Percentiles rank a stretch among this genome's conserved stretches.
These are phyloP conservation scores for Bellardia bayeri DNA, from an alignment of 2,888 invertebrate species.

Conservation along the genomic window DNA sequence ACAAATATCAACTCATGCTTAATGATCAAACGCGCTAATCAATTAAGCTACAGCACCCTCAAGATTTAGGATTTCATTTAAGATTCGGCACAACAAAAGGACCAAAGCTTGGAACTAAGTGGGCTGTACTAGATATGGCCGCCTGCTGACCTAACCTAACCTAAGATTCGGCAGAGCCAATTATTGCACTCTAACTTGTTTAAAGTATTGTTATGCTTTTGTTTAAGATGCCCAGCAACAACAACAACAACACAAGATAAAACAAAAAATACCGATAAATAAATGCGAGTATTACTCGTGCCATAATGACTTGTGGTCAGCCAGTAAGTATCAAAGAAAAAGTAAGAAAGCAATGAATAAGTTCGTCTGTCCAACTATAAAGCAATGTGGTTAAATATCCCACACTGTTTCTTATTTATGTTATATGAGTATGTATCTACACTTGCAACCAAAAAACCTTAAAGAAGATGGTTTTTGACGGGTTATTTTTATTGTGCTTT, in stretches of 20 bases:
- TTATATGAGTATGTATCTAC: not conserved
- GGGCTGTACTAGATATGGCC: no score
- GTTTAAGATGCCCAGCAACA: slow-evolving; percentile 33
- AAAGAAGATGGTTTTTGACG: slow-evolving; percentile 7
- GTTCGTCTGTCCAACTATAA: slow-evolving; percentile 10
- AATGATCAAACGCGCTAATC: no score
- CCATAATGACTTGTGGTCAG: slow-evolving; percentile 57
- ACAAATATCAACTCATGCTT: no score
- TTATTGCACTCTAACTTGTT: not conserved
- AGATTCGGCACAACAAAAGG: no score
- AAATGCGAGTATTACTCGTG: slow-evolving; percentile 41
- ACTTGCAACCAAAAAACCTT: not conserved
- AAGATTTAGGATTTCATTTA: no score
- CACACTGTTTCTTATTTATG: not conserved
- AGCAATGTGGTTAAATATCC: slow-evolving; percentile 24
- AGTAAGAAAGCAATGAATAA: not conserved
- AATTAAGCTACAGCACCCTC: no score
- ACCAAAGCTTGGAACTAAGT: no score
- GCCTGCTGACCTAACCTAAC: no score
- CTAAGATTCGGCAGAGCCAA: no score
- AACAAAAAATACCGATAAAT: not conserved
- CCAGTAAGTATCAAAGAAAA: slow-evolving; percentile 3
- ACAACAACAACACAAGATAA: slow-evolving; percentile 30
- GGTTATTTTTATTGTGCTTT: not conserved
- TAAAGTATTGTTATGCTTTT: slow-evolving; percentile 49